Percentiles rank a stretch among this genome's conserved stretches.
phyloP scores from a whole-genome alignment of 2,797 vertebrate species.

The Sarcophilus harrisii region DNA sequence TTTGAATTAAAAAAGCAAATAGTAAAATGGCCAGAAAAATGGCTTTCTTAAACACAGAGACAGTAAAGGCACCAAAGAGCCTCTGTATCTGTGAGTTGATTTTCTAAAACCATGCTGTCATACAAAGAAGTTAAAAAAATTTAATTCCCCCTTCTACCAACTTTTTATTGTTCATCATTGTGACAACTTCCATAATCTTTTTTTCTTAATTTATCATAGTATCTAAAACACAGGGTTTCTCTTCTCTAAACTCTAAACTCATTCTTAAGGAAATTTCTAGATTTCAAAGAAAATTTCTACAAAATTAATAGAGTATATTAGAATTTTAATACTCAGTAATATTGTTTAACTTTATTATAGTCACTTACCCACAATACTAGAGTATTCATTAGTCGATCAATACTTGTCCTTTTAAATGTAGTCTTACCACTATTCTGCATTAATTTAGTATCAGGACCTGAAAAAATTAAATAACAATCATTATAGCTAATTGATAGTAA shows the following conservation, averaged over 20 bases:
- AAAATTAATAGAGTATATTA: constrained; percentile 22
- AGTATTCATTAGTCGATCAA: constrained; percentile 93
- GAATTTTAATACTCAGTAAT: not conserved
- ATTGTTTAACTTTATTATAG: constrained; percentile 15
- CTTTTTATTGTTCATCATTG: not conserved
- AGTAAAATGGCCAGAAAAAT: not conserved
- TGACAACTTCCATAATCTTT: not conserved
- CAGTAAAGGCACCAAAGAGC: not conserved
- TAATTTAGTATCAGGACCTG: constrained; percentile 92
- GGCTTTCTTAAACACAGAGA: not conserved
- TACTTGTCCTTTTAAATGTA: constrained; percentile 92
- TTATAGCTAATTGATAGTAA: not conserved
- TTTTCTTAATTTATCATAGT: not conserved
- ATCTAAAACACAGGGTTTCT: not conserved
- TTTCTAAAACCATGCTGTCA: constrained; percentile 42
- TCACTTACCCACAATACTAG: constrained; percentile 91
- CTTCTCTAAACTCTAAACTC: not conserved
- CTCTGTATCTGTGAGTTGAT: constrained; percentile 18
- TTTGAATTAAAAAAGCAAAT: not conserved
- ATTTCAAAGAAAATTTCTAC: constrained; percentile 34
- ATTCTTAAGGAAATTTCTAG: not conserved
- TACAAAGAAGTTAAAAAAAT: not conserved
- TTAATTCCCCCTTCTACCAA: not conserved
- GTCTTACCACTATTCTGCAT: constrained; percentile 94
- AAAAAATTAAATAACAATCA: constrained; percentile 11